Evolutionary conservation across 37 sponge, comb jelly and placozoan genomes (phyloP), one percentile per base, ranked within the genome.

Genomic region (Halichondria panicea): DNA sequence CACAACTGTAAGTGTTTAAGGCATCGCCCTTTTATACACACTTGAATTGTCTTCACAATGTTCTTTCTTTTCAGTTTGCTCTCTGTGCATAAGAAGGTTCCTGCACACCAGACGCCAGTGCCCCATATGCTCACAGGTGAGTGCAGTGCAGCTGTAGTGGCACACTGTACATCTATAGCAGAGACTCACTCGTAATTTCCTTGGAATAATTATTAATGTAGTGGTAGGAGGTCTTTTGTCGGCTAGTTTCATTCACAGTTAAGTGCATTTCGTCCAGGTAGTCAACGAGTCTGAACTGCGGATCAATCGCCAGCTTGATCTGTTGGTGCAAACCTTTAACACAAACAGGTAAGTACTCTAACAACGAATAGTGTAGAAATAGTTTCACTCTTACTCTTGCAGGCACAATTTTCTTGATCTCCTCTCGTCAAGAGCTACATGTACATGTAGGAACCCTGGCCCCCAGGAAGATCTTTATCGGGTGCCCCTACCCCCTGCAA

Each of bases 1-100:
- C 84, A 84, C 66, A 75, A 70, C 70, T 84, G 84, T 84, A 44
- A 68, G 84, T 50, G 0, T 6, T 43, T 1, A n/a, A 11, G 21
- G 15, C 54, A 46, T 28, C 28, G 11, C 11, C 11, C 11, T 18
- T 48, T 56, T 63, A 3, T 6, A 27, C 15, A 8, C 7, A 7
- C 24, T 8, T 59, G 27, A 9, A 18, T 12, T n/a, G 61, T 18
- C 44, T 9, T 43, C 45, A 42, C n/a, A 4, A 68, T 4, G 28
- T 48, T 30, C 33, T 63, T 0, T 61, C 21, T 33, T 45, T 24
- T 7, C 68, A 84, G 84, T 70, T 61, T 84, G 84, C 53, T 84
- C 84, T 21, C 43, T 84, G 77, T 84, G 84, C 39, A 75, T 84
- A 32, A n/a, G 84, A 36, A 53, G 69, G 52, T 76, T 37, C 77